A percentile compares a stretch with the other conserved stretches of the same genome.
phyloP scores from a whole-genome alignment of 1,140 invertebrate species.

The Drosophila ficusphila region DNA sequence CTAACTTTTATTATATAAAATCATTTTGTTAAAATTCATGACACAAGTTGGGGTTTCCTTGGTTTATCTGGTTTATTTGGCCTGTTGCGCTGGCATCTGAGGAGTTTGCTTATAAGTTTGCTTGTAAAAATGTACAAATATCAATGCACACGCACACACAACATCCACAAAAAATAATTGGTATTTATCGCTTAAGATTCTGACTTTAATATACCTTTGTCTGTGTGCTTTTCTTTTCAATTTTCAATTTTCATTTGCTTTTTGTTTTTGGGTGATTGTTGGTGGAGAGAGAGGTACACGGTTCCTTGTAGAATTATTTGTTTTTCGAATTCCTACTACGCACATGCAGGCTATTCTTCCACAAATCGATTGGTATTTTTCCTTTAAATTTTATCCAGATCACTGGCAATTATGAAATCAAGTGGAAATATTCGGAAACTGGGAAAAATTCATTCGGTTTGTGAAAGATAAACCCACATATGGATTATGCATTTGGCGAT shows the following conservation, averaged over 20 bases:
- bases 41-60: slow-evolving; percentile 3
- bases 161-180: slow-evolving; percentile 5
- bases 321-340: slow-evolving; percentile 29
- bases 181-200: not conserved
- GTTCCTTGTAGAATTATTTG: slow-evolving; percentile 54
- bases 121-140: slow-evolving; percentile 56
- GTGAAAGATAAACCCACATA: not conserved
- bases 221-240: not conserved
- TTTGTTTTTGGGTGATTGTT: not conserved
- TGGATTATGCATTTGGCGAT: slow-evolving; percentile 11
- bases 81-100: not conserved
- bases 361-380: no score
- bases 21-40: slow-evolving; percentile 20
- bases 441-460: not conserved
- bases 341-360: not conserved
- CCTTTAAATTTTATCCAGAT: no score
- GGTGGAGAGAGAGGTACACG: slow-evolving; percentile 59
- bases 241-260: not conserved
- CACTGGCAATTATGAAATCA: no score
- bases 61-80: no score
- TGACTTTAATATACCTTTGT: not conserved
- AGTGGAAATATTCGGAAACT: not conserved
- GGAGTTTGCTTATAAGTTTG: slow-evolving; percentile 2
- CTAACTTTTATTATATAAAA: slow-evolving; percentile 34
- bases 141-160: slow-evolving; percentile 19